These are phyloP conservation scores for Cebidichthys violaceus DNA, from an alignment of 2,113 vertebrate genomes.

Conservation along the genomic window DNA sequence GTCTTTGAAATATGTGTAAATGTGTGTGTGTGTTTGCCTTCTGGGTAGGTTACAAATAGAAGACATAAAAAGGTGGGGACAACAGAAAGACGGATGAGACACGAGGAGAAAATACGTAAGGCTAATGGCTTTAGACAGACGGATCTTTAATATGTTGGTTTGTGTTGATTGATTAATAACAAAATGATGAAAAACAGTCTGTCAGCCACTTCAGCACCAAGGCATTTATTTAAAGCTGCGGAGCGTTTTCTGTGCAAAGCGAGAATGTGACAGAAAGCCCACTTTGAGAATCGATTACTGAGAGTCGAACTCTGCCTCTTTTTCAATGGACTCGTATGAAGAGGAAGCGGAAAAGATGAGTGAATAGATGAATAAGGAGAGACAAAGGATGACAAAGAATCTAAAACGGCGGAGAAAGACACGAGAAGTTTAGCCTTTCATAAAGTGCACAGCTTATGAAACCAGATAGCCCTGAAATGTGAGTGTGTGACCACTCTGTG, in stretches of 20 bases:
- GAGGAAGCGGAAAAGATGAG: conserved; percentile 63
- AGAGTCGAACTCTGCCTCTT: conserved; percentile 13
- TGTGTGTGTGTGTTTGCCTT: conserved; percentile 38
- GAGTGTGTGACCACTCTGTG: conserved; percentile 73
- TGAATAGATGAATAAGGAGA: conserved; percentile 64
- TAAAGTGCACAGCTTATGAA: conserved; percentile 73
- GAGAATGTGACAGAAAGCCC: conserved; percentile 5
- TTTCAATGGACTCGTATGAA: conserved; percentile 23
- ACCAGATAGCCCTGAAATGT: conserved; percentile 77
- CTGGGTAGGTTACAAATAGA: conserved; percentile 68
- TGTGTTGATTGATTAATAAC: neutral
- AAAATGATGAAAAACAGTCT: neutral
- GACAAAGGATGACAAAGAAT: conserved; percentile 63
- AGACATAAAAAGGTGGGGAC: conserved; percentile 36
- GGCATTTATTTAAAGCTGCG: neutral
- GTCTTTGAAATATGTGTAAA: conserved; percentile 50
- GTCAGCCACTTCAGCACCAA: neutral
- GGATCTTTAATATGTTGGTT: neutral
- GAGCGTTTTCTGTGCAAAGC: neutral
- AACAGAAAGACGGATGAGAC: conserved; percentile 18
- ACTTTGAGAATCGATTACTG: conserved; percentile 39
- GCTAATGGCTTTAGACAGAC: neutral
- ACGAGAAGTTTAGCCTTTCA: conserved; percentile 71
- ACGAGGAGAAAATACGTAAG: neutral
- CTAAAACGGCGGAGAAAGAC: conserved; percentile 68